A percentile compares a stretch with the other conserved stretches of the same genome.
These are phyloP conservation scores for Melolontha melolontha DNA, from an alignment of 2,888 invertebrate species.

Conservation along the genomic window DNA sequence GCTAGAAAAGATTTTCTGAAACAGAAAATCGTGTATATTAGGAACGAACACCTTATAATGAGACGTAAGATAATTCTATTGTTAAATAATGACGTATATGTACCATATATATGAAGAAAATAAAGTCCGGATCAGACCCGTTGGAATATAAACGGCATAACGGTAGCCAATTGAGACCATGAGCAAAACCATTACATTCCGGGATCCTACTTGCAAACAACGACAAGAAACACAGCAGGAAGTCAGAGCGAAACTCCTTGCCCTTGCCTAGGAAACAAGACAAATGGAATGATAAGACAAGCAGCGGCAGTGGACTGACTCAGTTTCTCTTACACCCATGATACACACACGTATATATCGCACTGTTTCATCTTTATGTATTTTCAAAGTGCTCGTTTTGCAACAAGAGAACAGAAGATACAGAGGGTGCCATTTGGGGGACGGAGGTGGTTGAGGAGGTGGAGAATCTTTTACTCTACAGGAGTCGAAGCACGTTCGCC, in stretches of 20 bases:
- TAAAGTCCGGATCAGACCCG: constrained; percentile 51
- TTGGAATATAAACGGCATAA: constrained; percentile 66
- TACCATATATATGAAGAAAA: constrained; percentile 40
- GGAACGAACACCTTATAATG: too few relatives aligned
- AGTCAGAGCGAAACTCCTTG: constrained; percentile 49
- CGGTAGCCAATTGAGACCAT: constrained; percentile 56
- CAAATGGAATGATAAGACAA: constrained; percentile 61
- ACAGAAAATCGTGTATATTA: too few relatives aligned
- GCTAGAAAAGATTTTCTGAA: too few relatives aligned
- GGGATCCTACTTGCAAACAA: constrained; percentile 50
- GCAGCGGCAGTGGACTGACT: constrained; percentile 46
- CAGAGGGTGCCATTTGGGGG: not conserved
- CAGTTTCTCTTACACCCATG: constrained; percentile 45
- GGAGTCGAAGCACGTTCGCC: not conserved
- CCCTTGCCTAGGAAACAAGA: constrained; percentile 56
- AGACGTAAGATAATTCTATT: not conserved
- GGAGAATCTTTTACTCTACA: constrained; percentile 39
- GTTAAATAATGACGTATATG: not conserved
- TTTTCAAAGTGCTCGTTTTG: constrained; percentile 57
- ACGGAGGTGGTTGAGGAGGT: not conserved
- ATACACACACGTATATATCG: constrained; percentile 57
- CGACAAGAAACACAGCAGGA: constrained; percentile 54
- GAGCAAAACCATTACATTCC: constrained; percentile 56
- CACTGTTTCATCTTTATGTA: constrained; percentile 64
- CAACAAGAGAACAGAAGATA: constrained; percentile 33